A percentile compares a stretch with the other conserved stretches of the same genome.
These are phyloP conservation scores for Dasysyrphus tricinctus DNA, from an alignment of 2,888 invertebrate species.

Conservation along the genomic window DNA sequence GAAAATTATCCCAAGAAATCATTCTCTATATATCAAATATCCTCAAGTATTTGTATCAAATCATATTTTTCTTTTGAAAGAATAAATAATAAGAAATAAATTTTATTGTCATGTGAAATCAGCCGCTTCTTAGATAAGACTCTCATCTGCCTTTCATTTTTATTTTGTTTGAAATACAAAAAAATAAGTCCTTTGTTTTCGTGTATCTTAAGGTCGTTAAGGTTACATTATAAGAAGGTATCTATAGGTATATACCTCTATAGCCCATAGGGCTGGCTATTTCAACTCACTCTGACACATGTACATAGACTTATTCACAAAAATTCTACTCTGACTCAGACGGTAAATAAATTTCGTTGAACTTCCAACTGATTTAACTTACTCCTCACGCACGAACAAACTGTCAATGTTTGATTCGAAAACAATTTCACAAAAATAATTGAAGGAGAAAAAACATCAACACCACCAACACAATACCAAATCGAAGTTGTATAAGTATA, in stretches of 20 bases:
- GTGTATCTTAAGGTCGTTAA: slow-evolving; percentile 13
- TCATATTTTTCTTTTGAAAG: slow-evolving; percentile 59
- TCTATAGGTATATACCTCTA: not conserved
- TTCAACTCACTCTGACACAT: slow-evolving; percentile 10
- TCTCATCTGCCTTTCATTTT: slow-evolving; percentile 18
- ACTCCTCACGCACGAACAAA: slow-evolving; percentile 55
- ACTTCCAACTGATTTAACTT: slow-evolving; percentile 68
- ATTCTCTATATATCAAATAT: not conserved
- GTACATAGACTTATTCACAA: too few relatives aligned
- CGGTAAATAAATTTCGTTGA: slow-evolving; percentile 56
- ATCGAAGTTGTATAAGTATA: not conserved
- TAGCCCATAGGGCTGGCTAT: not conserved
- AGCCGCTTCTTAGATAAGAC: slow-evolving; percentile 46
- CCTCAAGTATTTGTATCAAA: slow-evolving; percentile 43
- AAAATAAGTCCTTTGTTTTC: slow-evolving; percentile 41
- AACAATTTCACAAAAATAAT: slow-evolving; percentile 59
- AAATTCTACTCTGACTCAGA: slow-evolving; percentile 16
- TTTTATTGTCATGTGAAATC: slow-evolving; percentile 62
- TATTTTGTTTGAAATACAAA: slow-evolving; percentile 25
- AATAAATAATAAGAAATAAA: slow-evolving; percentile 11
- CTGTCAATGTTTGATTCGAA: slow-evolving; percentile 58
- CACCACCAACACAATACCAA: not conserved
- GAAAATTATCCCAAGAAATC: not conserved
- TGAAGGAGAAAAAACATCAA: slow-evolving; percentile 46
- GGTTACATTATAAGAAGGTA: not conserved